Evolutionary conservation across 2,797 vertebrate genomes (phyloP), one percentile per base, ranked within the genome.

Genomic region (Lerista edwardsae): DNA sequence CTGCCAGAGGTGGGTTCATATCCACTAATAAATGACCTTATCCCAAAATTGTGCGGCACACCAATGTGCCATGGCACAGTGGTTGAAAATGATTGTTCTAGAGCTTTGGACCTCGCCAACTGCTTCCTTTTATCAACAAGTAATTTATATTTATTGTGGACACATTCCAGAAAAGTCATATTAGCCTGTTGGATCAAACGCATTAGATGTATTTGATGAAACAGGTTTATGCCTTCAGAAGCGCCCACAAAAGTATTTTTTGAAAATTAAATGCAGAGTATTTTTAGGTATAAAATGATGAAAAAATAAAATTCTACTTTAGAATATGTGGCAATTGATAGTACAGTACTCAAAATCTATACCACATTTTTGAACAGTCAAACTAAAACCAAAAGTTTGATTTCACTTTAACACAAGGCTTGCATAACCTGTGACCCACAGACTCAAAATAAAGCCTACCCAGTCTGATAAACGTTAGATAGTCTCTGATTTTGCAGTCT

Each of bases 121-220:
- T 57, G 8, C 34, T 84, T 87, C 79, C 4, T n/a, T 79, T 31
- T 68, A 21, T 75, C 61, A 78, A 79, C 10, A 67, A 44, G 41
- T 47, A 64, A 65, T 79, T 73, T 47, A 62, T 74, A 25, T 55
- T 84, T 21, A 51, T 36, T n/a, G 12, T 19, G 25, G 9, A 41
- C 8, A 39, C 34, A 51, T 51, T 82, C 27, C 15, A 34, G n/a
- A 62, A 12, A 36, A 67, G 29, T 39, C 36, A 71, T 25, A 36
- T 21, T 8, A 57, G 34, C 36, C 27, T 41, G 36, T 75, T 57
- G n/a, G 21, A 27, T 21, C 8, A 39, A 14, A 44, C 5, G 23
- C 36, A 65, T 36, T 57, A 67, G 27, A 65, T 19, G 44, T 5
- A 29, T 36, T 31, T 65, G 62, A 75, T 44, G 29, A 81, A 75